Conservation (phyloP, 2,888 invertebrate genomes). For the Mystacides longicornis region DNA sequence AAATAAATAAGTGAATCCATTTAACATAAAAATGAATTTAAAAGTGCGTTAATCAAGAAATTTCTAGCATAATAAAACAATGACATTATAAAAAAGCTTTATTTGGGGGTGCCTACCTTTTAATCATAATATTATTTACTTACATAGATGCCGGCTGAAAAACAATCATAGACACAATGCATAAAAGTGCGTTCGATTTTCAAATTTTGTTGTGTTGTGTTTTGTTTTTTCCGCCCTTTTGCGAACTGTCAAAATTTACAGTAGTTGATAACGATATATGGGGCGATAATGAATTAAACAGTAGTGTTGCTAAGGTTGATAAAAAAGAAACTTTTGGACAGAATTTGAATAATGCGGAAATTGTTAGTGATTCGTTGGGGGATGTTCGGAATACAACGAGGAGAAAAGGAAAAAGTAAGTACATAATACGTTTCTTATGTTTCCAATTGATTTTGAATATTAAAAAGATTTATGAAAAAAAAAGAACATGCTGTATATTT, state of each 20-base stretch:
- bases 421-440: too few relatives aligned
- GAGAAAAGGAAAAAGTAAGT: constrained; percentile 18
- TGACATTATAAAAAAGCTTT: too few relatives aligned
- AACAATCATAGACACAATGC: constrained; percentile 3
- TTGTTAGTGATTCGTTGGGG: not conserved
- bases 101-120: too few relatives aligned
- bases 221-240: constrained; percentile 18
- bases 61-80: too few relatives aligned
- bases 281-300: constrained; percentile 13
- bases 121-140: not conserved
- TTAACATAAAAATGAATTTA: too few relatives aligned
- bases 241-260: constrained; percentile 2
- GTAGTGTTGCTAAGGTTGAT: not conserved
- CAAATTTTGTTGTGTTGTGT: constrained; percentile 5
- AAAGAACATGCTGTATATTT: too few relatives aligned
- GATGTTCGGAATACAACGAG: not conserved
- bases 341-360: not conserved
- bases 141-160: not conserved
- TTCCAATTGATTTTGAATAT: too few relatives aligned
- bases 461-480: too few relatives aligned
- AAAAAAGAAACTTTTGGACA: not conserved
- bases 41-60: too few relatives aligned
- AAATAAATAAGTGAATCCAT: too few relatives aligned
- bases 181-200: not conserved
- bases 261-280: constrained; percentile 22